phyloP scores from a whole-genome alignment of 1,140 invertebrate genomes.

The Semibalanus balanoides region DNA sequence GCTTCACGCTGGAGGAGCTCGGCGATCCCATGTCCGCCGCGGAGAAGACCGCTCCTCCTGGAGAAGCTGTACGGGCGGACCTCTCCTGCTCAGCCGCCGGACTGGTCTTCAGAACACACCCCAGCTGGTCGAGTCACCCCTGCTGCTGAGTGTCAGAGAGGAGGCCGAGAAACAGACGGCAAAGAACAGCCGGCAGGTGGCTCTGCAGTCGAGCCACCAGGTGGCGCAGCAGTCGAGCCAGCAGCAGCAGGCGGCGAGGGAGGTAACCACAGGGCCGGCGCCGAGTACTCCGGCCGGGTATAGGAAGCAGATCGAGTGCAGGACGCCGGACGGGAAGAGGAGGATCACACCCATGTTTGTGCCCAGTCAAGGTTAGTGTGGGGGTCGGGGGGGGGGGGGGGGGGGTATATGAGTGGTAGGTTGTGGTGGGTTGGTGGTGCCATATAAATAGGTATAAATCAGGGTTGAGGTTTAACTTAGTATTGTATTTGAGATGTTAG shows the following conservation, averaged over 20 bases:
- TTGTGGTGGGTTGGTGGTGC: too few relatives aligned
- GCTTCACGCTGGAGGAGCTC: conserved; percentile 7
- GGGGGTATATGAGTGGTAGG: too few relatives aligned
- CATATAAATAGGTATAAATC: neutral
- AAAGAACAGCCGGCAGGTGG: too few relatives aligned
- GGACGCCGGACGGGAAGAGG: conserved; percentile 79
- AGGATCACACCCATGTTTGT: conserved; percentile 94
- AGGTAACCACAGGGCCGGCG: conserved; percentile 13
- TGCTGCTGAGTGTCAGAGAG: conserved; percentile 43
- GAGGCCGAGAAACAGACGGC: conserved; percentile 13
- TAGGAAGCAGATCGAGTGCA: conserved; percentile 91
- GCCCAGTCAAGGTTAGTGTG: conserved; percentile 30
- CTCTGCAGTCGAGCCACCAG: neutral
- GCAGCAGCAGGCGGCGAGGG: conserved; percentile 5
- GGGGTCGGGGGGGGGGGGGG: too few relatives aligned
- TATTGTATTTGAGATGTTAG: too few relatives aligned
- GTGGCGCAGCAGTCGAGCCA: conserved; percentile 10
- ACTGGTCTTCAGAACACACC: conserved; percentile 31
- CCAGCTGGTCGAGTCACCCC: conserved; percentile 65
- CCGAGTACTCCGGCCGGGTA: conserved; percentile 34
- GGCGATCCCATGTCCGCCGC: conserved; percentile 4
- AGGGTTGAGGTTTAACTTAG: neutral
- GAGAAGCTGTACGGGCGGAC: conserved; percentile 21
- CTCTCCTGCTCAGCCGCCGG: conserved; percentile 4
- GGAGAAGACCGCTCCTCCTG: conserved; percentile 20